Conservation (phyloP, 2,888 invertebrate species). For the Eupithecia subumbrata region DNA sequence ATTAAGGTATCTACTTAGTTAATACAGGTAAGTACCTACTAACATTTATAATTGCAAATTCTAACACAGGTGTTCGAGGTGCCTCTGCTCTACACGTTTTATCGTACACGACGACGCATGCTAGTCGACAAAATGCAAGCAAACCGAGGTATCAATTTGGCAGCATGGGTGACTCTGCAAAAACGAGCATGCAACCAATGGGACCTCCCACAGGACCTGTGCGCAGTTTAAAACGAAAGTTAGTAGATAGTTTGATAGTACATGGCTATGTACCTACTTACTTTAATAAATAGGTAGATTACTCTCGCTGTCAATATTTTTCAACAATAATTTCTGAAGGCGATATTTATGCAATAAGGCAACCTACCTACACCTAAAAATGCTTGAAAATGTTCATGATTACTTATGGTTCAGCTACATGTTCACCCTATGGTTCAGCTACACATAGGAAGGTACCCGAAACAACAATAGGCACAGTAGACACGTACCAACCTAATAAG, state of each 20-base stretch:
- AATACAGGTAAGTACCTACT: not conserved
- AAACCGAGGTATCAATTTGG: slow-evolving; percentile 71
- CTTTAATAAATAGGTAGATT: not conserved
- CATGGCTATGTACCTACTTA: not conserved
- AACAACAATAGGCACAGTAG: too few species aligned
- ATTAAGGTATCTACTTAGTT: not conserved
- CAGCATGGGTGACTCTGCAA: slow-evolving; percentile 47
- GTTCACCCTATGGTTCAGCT: too few species aligned
- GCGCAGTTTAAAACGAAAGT: slow-evolving; percentile 69
- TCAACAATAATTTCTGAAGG: too few species aligned
- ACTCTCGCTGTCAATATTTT: too few species aligned
- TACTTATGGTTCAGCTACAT: too few species aligned
- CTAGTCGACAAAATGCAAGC: slow-evolving; percentile 45
- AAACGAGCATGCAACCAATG: slow-evolving; percentile 61
- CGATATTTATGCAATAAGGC: too few species aligned
- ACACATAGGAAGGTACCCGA: too few species aligned
- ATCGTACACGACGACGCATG: slow-evolving; percentile 49
- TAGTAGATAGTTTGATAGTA: slow-evolving; percentile 28
- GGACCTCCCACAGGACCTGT: slow-evolving; percentile 70
- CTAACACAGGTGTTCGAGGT: slow-evolving; percentile 65
- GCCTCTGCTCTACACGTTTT: slow-evolving; percentile 53
- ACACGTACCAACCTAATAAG: too few species aligned
- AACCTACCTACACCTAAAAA: too few species aligned
- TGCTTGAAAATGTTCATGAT: too few species aligned
- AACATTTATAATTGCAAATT: not conserved